A percentile compares a stretch with the other conserved stretches of the same genome.
phyloP scores from a whole-genome alignment of 2,888 invertebrate species.

The Cerastoderma edule region DNA sequence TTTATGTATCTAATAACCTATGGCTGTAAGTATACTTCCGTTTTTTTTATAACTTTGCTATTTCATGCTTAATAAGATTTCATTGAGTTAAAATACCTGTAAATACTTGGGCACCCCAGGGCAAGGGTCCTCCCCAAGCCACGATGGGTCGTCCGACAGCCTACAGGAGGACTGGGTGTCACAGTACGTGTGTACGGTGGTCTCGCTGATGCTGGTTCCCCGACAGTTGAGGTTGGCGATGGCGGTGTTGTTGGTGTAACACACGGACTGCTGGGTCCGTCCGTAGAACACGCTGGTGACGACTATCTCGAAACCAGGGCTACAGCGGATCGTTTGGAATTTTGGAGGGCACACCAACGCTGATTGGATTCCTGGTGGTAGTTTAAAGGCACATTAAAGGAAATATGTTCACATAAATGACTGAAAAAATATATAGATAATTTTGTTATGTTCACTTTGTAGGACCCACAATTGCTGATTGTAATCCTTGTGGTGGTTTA shows the following conservation, averaged over 20 bases:
- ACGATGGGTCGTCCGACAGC: constrained; percentile 30
- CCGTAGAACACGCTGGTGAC: constrained; percentile 55
- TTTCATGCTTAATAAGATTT: too few species aligned
- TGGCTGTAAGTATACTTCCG: too few species aligned
- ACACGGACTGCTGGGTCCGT: constrained; percentile 32
- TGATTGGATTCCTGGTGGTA: constrained; percentile 30
- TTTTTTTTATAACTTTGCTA: too few species aligned
- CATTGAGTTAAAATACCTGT: constrained; percentile 29
- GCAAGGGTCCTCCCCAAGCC: constrained; percentile 62
- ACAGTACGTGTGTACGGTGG: constrained; percentile 46
- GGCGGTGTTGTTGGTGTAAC: constrained; percentile 37
- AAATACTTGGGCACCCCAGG: constrained; percentile 61
- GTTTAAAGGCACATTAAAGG: too few species aligned
- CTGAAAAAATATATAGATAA: too few species aligned
- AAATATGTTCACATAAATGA: too few species aligned
- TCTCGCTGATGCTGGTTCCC: constrained; percentile 29
- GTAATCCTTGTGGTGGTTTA: too few species aligned
- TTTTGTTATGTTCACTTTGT: too few species aligned
- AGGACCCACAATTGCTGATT: too few species aligned
- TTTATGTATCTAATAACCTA: too few species aligned
- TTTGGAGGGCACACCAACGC: constrained; percentile 39
- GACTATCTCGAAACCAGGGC: constrained; percentile 47
- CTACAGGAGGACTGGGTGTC: constrained; percentile 52
- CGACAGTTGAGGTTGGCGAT: constrained; percentile 45
- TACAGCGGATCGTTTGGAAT: constrained; percentile 37